Base-by-base conservation (phyloP, 2,888 invertebrate genomes). In the Heliconius erato region DNA sequence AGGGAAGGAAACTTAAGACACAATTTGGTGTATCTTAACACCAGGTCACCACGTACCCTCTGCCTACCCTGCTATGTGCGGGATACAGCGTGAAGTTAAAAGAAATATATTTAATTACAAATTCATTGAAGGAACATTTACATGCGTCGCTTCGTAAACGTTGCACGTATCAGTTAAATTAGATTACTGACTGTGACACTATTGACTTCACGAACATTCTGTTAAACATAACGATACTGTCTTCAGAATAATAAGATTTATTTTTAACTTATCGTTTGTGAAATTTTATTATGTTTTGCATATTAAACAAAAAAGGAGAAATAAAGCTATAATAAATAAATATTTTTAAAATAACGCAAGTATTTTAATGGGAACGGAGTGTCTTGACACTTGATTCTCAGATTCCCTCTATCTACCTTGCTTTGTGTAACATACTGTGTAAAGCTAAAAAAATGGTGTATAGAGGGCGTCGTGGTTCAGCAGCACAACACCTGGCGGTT, bases 111-210 rank as follows among this genome's bases (percentile, higher is more conserved):
- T n/a, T 7, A 63, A 35, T 16, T 40, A n/a, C 2, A 40, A 54
- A 76, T 12, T 26, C 40, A 63, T 40, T 63, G 40, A 6, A 16
- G 35, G 35, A 44, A 76, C 12, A 59, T 76, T 16, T 59, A 7
- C 59, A 59, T 76, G n/a, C 16, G 44, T 72, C 44, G 26, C 44
- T 2, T 12, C n/a, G 63, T n/a, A n/a, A 72, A 63, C 63, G 35
- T 14, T 76, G 63, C 59, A 76, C 59, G 35, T 40, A n/a, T 76
- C 63, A 76, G 16, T 63, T 63, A 35, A 26, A 76, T 76, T 63
- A 35, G 16, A 63, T 76, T 76, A 76, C 76, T n/a, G 63, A 0
- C 76, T 40, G 76, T 63, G 76, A 76, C 76, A 49, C 72, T 72
- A 28, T 72, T 63, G 59, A 59, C 54, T 74, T 63, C 63, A 26